Conservation (phyloP, 1,140 invertebrate species). For the Liolophura sinensis region DNA sequence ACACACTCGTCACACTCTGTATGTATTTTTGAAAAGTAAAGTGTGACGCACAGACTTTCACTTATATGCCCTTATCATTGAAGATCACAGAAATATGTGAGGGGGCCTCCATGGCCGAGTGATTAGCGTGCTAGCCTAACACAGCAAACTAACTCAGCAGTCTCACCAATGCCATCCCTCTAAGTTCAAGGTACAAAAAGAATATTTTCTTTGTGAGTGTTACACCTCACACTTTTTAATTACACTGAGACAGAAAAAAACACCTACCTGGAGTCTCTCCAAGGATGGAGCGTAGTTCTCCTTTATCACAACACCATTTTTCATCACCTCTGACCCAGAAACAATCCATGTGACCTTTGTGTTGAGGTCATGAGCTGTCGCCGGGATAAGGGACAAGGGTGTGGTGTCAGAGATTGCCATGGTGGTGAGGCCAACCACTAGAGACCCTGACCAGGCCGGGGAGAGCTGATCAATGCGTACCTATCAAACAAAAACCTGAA, state of each 20-base stretch:
- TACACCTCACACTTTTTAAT: too few species aligned
- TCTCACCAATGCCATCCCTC: neutral
- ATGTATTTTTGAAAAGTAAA: too few species aligned
- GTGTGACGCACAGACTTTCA: too few species aligned
- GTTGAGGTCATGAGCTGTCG: constrained; percentile 54
- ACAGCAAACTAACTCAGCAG: neutral
- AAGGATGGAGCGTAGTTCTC: constrained; percentile 59
- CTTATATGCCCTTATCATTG: too few species aligned
- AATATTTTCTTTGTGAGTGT: too few species aligned
- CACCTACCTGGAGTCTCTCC: constrained; percentile 49
- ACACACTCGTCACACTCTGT: too few species aligned
- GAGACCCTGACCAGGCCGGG: constrained; percentile 72
- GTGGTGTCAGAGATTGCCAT: constrained; percentile 68
- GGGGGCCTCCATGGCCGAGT: too few species aligned
- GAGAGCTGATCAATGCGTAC: constrained; percentile 68
- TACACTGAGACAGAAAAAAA: too few species aligned
- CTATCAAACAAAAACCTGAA: constrained; percentile 65
- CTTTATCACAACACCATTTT: constrained; percentile 52
- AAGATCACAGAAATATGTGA: too few species aligned
- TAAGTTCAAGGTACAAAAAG: neutral
- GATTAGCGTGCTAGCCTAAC: too few species aligned
- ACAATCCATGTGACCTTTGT: constrained; percentile 61
- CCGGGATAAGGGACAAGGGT: constrained; percentile 65
- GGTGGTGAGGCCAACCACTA: constrained; percentile 77
- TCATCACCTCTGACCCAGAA: constrained; percentile 60